Base-by-base conservation (phyloP, 2,797 vertebrate genomes). In the Coilia nasus region DNA sequence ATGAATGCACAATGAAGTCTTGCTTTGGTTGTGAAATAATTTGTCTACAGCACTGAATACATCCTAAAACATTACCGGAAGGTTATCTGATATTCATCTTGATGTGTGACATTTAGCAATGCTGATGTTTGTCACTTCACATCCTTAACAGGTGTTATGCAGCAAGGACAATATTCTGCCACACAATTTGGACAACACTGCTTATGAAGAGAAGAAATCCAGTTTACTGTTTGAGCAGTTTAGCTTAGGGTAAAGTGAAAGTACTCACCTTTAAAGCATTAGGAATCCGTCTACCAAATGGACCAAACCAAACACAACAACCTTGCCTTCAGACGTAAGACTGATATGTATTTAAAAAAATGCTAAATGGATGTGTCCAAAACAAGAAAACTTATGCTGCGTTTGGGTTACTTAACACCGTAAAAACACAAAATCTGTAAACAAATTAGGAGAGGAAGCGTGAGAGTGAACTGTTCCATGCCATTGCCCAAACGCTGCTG, bases 391-490 rank as follows among this genome's bases (percentile, higher is more conserved):
- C 28, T 54, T 54, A 11, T 6, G 50, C 12, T 54, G 14, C 50
- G 2, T 10, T 12, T 54, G 31, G 31, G 23, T 67, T 28, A 71
- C 0, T 31, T 31, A 71, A 31, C 15, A 14, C 31, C 31, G 64
- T 11, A 71, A 71, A 71, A 31, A 12, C 64, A 14, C 12, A 71
- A 6, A 62, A 12, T 25, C 64, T 31, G 62, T 6, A 5, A 35
- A 3, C 28, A 4, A 35, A 71, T 71, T 71, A 71, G 64, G 35
- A 35, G 25, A 71, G 5, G 12, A 71, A 35, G 28, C 1, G 3
- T 71, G 12, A 71, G 64, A 71, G 28, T 35, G 64, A 71, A 71
- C 12, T 71, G 64, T 71, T 71, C 64, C 64, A 71, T 28, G 31
- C 64, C 64, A 71, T 25, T 71, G 64, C 64, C 28, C 31, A 25